These are phyloP conservation scores for Dinoponera quadriceps DNA, from an alignment of 1,140 invertebrate genomes.

Conservation along the genomic window DNA sequence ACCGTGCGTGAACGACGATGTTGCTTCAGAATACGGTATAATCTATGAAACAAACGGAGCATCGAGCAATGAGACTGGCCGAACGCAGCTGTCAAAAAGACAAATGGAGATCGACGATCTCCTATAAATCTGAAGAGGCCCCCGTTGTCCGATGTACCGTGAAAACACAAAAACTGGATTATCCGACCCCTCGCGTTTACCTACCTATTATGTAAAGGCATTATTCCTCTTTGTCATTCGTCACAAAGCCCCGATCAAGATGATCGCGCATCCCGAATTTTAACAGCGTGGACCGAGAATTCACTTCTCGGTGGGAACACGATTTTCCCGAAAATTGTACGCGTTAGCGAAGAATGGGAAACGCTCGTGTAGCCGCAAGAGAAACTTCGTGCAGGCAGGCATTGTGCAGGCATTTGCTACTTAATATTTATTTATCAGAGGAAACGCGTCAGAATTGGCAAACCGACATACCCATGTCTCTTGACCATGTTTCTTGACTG, in stretches of 20 bases:
- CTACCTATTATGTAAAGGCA: constrained; percentile 74
- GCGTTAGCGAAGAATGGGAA: no score
- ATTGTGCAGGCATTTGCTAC: no score
- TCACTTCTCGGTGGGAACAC: not conserved
- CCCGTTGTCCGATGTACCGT: constrained; percentile 62
- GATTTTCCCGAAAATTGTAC: not conserved
- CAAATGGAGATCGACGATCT: not conserved
- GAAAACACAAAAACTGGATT: constrained; percentile 72
- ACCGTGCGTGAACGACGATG: no score
- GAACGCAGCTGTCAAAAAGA: constrained; percentile 6
- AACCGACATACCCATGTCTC: no score
- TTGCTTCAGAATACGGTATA: no score
- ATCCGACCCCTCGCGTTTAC: constrained; percentile 64
- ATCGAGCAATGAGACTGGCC: no score
- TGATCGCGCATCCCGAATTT: constrained; percentile 54
- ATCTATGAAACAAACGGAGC: no score
- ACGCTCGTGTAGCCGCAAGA: no score
- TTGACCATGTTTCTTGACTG: no score
- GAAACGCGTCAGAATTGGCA: no score
- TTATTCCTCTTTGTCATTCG: constrained; percentile 77
- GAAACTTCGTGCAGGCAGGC: no score
- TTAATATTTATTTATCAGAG: no score
- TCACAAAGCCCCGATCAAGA: constrained; percentile 58
- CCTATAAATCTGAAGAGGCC: constrained; percentile 57
- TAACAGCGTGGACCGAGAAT: not conserved